phyloP scores from a whole-genome alignment of 2,888 invertebrate species.

The Unio pictorum region DNA sequence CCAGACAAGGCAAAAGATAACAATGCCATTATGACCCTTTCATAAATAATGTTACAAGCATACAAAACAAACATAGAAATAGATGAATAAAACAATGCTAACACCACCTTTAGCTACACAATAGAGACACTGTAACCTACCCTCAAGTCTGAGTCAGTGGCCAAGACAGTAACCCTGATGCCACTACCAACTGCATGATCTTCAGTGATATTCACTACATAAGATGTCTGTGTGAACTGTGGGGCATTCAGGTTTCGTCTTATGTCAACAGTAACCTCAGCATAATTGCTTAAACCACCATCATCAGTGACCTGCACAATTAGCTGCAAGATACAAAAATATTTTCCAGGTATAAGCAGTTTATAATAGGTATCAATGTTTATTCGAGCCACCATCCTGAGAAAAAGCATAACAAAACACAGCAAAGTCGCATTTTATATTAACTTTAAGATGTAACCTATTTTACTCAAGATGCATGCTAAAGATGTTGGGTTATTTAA shows the following conservation, averaged over 20 bases:
- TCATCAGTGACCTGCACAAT: conserved; percentile 46
- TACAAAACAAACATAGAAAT: too few relatives aligned
- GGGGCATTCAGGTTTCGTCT: conserved; percentile 48
- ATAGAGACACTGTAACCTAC: conserved; percentile 15
- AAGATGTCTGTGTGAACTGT: conserved; percentile 17
- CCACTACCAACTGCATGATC: conserved; percentile 18
- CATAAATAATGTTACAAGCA: too few relatives aligned
- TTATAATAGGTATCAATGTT: too few relatives aligned
- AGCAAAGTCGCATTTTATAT: too few relatives aligned
- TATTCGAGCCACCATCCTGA: too few relatives aligned
- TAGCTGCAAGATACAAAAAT: conserved; percentile 29
- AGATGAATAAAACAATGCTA: not conserved
- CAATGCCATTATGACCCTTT: too few relatives aligned
- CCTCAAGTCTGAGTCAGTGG: conserved; percentile 31
- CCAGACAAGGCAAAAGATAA: too few relatives aligned
- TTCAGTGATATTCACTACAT: conserved; percentile 39
- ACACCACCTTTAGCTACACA: not conserved
- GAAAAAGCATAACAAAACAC: too few relatives aligned
- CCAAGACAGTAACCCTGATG: conserved; percentile 20
- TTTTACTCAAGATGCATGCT: too few relatives aligned
- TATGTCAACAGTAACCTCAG: conserved; percentile 31
- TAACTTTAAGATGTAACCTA: too few relatives aligned
- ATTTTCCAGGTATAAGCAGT: too few relatives aligned
- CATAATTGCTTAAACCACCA: conserved; percentile 22
- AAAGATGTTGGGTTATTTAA: too few relatives aligned